Percentiles rank a stretch among this genome's conserved stretches.
phyloP scores from a whole-genome alignment of 2,888 invertebrate genomes.

The Ganaspis brasiliensis region DNA sequence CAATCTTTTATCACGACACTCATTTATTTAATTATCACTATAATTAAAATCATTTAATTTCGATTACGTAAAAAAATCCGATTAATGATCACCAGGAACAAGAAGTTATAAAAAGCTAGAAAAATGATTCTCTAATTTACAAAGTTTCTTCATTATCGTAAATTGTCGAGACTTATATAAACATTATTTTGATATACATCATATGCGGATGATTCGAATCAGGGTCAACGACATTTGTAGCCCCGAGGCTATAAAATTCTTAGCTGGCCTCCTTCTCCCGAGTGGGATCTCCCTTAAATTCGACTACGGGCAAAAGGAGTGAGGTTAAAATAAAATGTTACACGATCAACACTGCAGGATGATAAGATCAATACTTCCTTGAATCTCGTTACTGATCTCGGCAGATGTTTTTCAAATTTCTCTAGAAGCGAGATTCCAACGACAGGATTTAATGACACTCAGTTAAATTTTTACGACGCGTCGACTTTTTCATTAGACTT shows the following conservation, averaged over 20 bases:
- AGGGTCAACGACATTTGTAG: not conserved
- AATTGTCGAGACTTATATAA: not conserved
- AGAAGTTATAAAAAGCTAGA: not conserved
- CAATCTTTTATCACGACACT: too few species aligned
- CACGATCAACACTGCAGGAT: not conserved
- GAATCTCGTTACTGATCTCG: constrained; percentile 9
- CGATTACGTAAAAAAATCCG: too few species aligned
- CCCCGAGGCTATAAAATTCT: constrained; percentile 7
- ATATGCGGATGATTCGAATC: not conserved
- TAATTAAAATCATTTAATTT: too few species aligned
- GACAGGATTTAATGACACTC: constrained; percentile 7
- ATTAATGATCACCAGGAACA: too few species aligned
- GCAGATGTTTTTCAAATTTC: constrained; percentile 19
- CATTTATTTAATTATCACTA: too few species aligned
- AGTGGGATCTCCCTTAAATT: constrained; percentile 22
- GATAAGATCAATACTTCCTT: constrained; percentile 30
- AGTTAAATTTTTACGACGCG: constrained; percentile 18
- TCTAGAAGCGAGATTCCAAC: not conserved
- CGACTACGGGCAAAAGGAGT: constrained; percentile 6
- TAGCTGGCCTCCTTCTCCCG: constrained; percentile 7
- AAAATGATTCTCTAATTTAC: not conserved
- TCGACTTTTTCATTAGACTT: not conserved
- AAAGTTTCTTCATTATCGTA: not conserved
- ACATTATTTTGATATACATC: constrained; percentile 10
- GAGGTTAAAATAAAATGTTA: not conserved